Conservation (phyloP, 2,797 vertebrate species). For the Malurus splendens region DNA sequence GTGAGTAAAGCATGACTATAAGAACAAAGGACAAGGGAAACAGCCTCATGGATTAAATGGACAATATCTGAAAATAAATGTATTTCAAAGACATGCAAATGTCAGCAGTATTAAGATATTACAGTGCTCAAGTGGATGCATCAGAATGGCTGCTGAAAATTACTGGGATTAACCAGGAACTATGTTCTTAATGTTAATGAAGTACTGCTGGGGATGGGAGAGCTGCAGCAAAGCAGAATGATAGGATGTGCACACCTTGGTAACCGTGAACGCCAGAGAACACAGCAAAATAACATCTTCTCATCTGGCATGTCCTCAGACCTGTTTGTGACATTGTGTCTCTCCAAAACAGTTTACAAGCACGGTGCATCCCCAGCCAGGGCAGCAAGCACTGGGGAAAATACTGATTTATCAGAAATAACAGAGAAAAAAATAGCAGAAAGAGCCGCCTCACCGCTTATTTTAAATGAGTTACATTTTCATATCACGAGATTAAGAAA, state of each 20-base stretch:
- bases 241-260: constrained; percentile 12
- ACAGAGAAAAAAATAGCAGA: not conserved
- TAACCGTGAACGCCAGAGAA: not conserved
- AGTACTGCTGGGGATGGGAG: constrained; percentile 21
- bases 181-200: constrained; percentile 51
- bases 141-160: constrained; percentile 55
- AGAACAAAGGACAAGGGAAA: constrained; percentile 18
- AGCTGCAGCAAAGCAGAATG: constrained; percentile 10
- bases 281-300: not conserved
- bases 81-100: constrained; percentile 51
- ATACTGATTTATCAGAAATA: not conserved
- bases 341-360: not conserved
- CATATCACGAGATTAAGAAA: not conserved
- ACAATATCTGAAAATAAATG: constrained; percentile 6
- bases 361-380: not conserved
- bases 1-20: not conserved
- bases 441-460: not conserved
- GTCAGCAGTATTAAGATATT: constrained; percentile 45
- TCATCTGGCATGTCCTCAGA: not conserved
- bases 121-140: constrained; percentile 40
- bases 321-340: not conserved
- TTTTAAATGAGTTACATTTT: not conserved
- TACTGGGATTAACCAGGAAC: constrained; percentile 51
- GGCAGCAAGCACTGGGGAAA: not conserved
- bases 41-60: not conserved